These are phyloP conservation scores for Clepsis dumicolana DNA, from an alignment of 2,888 invertebrate genomes.

Conservation along the genomic window DNA sequence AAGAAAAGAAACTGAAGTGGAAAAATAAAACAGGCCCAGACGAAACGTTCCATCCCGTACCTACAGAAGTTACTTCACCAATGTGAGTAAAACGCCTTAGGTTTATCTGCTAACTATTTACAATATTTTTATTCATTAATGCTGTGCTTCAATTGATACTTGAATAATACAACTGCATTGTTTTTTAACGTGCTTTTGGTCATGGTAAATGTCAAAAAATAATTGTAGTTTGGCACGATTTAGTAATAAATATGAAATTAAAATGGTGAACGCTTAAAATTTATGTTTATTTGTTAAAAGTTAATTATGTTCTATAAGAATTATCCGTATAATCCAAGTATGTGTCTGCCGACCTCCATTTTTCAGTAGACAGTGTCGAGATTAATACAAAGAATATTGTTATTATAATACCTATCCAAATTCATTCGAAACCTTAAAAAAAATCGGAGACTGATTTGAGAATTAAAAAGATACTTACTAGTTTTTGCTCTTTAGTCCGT, in stretches of 20 bases:
- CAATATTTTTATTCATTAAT: background rate
- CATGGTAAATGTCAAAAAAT: background rate
- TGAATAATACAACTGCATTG: background rate
- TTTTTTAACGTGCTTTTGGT: background rate
- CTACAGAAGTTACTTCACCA: constrained; percentile 51
- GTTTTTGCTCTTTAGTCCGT: constrained; percentile 29
- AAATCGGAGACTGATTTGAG: too few relatives aligned
- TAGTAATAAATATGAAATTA: background rate
- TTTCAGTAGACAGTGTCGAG: too few relatives aligned
- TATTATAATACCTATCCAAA: too few relatives aligned
- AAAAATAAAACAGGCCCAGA: constrained; percentile 55
- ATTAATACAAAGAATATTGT: too few relatives aligned
- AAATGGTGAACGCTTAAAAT: too few relatives aligned
- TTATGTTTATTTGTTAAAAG: too few relatives aligned
- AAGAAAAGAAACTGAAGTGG: constrained; percentile 53
- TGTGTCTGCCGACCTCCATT: too few relatives aligned
- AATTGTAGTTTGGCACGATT: background rate
- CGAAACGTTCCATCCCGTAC: constrained; percentile 54
- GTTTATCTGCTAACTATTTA: background rate
- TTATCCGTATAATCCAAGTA: too few relatives aligned
- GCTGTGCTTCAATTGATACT: background rate
- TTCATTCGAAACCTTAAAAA: too few relatives aligned
- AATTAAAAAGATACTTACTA: constrained; percentile 22
- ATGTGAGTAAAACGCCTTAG: constrained; percentile 54
- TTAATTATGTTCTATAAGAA: too few relatives aligned